Base-by-base conservation (phyloP, 2,797 vertebrate genomes). In the Chaetodon trifasciatus region DNA sequence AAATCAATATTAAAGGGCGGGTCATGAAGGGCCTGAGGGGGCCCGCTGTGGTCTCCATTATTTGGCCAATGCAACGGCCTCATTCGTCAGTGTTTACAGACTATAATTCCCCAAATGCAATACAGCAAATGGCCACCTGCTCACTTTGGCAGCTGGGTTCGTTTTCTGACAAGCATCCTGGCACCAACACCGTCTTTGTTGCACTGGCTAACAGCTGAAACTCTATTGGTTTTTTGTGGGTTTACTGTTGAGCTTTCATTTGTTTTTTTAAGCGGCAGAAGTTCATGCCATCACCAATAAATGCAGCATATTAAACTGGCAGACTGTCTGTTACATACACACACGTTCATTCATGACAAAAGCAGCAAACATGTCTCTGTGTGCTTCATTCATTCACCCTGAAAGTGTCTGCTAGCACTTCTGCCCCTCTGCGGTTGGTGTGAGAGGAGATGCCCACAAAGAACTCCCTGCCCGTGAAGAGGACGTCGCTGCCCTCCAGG, bases 391-490 rank as follows among this genome's bases (percentile, higher is more conserved):
- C 13, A 61, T 50, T 40, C 23, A 98, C 97, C 93, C 94, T 95
- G 91, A 98, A 98, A 0, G 97, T 96, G 88, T 98, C 96, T 0
- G 97, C 97, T 78, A 98, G 95, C 70, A 97, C 94, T 85, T 98
- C 96, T 0, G 97, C 97, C 68, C 97, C 97, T 69, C 94, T 92
- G 86, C 95, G 96, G 93, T 97, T 98, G 86, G 97, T 98, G 96
- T 97, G 95, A 66, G 96, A 96, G 16, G 97, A 98, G 80, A 98
- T 94, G 21, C 97, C 97, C 37, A 98, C 97, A 3, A 98, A 98
- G 92, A 98, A 98, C 90, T 98, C 97, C 74, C 94, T 95, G 58
- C 97, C 97, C 0, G 97, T 98, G 92, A 98, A 98, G 52, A 98
- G 95, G 39, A 98, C 94, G 17, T 98, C 97, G 1, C 96, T 97